phyloP scores from a whole-genome alignment of 2,797 vertebrate species.

The Psittacula derbiana region DNA sequence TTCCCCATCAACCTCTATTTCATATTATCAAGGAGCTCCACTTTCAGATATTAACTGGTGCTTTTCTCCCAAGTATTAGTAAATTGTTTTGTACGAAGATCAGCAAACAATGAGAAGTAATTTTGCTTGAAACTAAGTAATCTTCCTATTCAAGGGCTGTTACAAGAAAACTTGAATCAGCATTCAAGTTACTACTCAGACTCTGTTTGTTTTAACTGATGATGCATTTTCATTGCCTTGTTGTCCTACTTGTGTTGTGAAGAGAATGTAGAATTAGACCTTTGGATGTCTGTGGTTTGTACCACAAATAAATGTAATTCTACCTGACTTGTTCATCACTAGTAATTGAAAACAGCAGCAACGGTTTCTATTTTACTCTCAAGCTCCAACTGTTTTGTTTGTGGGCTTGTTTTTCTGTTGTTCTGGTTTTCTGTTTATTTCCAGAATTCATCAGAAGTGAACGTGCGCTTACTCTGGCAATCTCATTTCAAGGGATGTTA shows the following conservation, averaged over 20 bases:
- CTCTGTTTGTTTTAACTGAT: background rate
- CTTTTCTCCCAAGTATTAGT: background rate
- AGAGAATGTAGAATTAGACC: background rate
- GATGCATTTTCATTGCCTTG: background rate
- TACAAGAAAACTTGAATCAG: background rate
- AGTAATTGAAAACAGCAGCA: background rate
- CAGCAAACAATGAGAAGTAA: background rate
- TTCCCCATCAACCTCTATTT: background rate
- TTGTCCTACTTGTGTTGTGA: background rate
- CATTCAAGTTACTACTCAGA: background rate
- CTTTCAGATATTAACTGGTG: background rate
- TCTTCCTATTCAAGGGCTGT: background rate
- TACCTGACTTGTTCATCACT: background rate
- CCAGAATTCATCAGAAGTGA: background rate
- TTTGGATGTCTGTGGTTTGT: background rate
- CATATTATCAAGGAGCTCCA: background rate
- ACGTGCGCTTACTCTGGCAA: background rate
- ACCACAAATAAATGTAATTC: background rate
- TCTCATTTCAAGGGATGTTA: background rate
- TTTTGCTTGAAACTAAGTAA: background rate
- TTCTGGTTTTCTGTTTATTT: background rate
- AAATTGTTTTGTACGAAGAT: background rate
- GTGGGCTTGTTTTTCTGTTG: background rate
- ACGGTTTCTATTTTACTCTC: background rate
- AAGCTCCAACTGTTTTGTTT: background rate